Percentiles rank a stretch among this genome's conserved stretches.
phyloP scores from a whole-genome alignment of 2,888 invertebrate species.

The Himalopsyche japonica region DNA sequence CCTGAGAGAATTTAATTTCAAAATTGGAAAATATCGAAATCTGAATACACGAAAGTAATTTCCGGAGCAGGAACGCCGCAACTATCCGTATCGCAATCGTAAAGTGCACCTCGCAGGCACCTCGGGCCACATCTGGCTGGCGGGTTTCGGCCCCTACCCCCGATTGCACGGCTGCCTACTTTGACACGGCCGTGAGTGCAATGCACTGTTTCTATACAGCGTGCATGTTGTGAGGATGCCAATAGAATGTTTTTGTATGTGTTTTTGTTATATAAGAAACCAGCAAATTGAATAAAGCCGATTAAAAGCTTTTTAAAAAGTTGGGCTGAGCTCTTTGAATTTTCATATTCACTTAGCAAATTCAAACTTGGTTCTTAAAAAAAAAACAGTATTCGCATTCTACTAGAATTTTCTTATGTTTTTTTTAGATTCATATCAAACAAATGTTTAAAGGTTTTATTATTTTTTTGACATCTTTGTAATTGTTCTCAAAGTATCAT shows the following conservation, averaged over 20 bases:
- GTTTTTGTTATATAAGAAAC: not conserved
- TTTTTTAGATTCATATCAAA: too few relatives aligned
- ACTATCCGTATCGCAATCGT: slow-evolving; percentile 18
- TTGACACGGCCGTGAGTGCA: slow-evolving; percentile 1
- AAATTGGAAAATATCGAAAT: slow-evolving; percentile 27
- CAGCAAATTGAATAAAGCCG: not conserved
- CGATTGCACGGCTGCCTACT: not conserved
- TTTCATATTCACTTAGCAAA: too few relatives aligned
- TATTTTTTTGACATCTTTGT: too few relatives aligned
- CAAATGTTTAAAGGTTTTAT: too few relatives aligned
- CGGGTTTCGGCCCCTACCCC: slow-evolving; percentile 15
- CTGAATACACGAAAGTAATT: slow-evolving; percentile 29
- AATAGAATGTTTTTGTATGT: not conserved
- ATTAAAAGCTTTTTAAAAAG: not conserved
- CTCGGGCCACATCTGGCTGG: slow-evolving; percentile 23
- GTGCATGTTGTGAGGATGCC: not conserved
- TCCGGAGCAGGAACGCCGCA: slow-evolving; percentile 17
- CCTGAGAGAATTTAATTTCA: not conserved
- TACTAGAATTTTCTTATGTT: too few relatives aligned
- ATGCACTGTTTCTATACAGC: not conserved
- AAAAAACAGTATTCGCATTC: too few relatives aligned
- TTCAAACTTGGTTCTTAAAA: too few relatives aligned
- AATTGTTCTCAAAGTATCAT: too few relatives aligned
- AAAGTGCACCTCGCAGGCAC: slow-evolving; percentile 12
- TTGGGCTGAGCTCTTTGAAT: not conserved